Evolutionary conservation across 1,140 invertebrate species (phyloP), one percentile per base, ranked within the genome.

Genomic region (Drosophila nigrodunni): DNA sequence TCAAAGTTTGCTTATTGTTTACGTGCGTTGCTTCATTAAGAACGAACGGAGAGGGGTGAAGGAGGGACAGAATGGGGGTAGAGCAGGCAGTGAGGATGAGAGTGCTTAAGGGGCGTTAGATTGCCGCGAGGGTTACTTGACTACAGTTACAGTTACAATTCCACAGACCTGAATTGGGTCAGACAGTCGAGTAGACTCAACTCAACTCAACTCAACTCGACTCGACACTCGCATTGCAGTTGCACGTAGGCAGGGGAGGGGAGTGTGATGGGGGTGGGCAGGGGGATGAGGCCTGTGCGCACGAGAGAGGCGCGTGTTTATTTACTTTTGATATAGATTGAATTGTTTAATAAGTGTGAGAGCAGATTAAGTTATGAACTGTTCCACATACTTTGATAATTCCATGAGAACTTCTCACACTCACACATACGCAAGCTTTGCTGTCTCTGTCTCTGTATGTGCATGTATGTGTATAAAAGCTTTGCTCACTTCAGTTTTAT

Each of bases 1-100:
- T 80, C 83, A 88, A 88, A 88, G 83, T 88, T 88, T 88, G 83
- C 83, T 88, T 88, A 88, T 88, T 88, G 83, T 88, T 88, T 88
- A 88, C 83, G 83, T 88, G 83, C 83, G 83, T 89, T 88, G 83
- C 83, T 88, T 88, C 83, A 88, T 88, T 88, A 88, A 88, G 83
- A 88, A 87, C 77, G 70, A 73, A 59, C 69, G 61, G 57, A 55
- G 39, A 44, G 49, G 2, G 49, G 43, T 3, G 13, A 35, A n/a
- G 2, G 47, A 39, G 30, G 11, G 46, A n/a, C 13, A 55, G 37
- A 66, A 18, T 25, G 30, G 5, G 21, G 43, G 9, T 3, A 21
- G 37, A 50, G 9, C 9, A 34, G 41, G 18, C 18, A 30, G 30
- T 13, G 15, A 37, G 15, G n/a, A 47, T 11, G 49, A 52, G 70